phyloP scores from a whole-genome alignment of 1,140 invertebrate genomes.

The Drosophila gunungcola region DNA sequence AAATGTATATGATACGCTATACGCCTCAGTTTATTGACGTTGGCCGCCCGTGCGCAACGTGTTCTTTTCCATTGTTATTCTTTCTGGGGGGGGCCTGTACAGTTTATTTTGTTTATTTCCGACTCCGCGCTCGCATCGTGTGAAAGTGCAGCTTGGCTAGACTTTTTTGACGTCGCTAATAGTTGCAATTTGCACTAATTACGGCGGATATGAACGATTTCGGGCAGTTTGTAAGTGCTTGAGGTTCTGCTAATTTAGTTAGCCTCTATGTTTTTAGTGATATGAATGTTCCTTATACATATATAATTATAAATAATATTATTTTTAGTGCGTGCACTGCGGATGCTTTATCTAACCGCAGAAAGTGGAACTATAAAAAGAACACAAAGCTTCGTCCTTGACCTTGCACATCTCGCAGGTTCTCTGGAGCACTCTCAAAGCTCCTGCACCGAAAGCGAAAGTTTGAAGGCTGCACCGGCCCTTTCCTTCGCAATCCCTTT shows the following conservation, averaged over 20 bases:
- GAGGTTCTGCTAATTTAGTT: background rate
- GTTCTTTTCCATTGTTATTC: slow-evolving; percentile 40
- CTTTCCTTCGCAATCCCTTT: too few species aligned
- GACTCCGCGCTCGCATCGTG: slow-evolving; percentile 47
- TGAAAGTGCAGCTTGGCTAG: slow-evolving; percentile 65
- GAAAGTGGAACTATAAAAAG: slow-evolving; percentile 37
- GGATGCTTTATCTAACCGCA: slow-evolving; percentile 76
- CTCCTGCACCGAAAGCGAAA: slow-evolving; percentile 44
- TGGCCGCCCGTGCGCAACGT: slow-evolving; percentile 70
- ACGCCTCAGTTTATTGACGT: slow-evolving; percentile 55
- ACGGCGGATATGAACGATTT: slow-evolving; percentile 41
- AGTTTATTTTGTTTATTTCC: slow-evolving; percentile 37
- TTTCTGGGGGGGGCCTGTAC: slow-evolving; percentile 9
- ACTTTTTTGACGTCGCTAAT: slow-evolving; percentile 26
- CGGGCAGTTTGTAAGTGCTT: slow-evolving; percentile 58
- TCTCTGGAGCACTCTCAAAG: slow-evolving; percentile 28
- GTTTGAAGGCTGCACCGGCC: slow-evolving; percentile 4
- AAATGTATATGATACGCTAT: slow-evolving; percentile 54
- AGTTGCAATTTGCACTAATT: slow-evolving; percentile 48
- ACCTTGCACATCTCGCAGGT: slow-evolving; percentile 64
- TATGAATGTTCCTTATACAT: background rate
- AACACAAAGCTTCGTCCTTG: slow-evolving; percentile 72
- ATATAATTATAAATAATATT: background rate
- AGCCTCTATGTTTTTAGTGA: background rate
- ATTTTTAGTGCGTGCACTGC: slow-evolving; percentile 15